Evolutionary conservation across 2,113 vertebrate species (phyloP).

Genomic region (Bufo gargarizans): DNA sequence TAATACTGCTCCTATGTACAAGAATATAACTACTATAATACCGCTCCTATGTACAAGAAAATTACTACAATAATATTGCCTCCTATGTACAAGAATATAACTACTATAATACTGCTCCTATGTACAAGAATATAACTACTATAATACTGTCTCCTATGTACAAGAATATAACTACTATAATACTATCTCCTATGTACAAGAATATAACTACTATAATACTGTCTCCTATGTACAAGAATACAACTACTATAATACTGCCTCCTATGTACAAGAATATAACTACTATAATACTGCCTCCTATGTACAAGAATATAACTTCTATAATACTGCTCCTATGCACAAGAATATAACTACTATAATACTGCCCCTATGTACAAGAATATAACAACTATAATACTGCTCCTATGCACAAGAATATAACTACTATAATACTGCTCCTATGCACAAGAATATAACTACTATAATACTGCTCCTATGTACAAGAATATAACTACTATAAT

Average conservation of each 20-base stretch:
- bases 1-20: neutral
- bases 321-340: too few species aligned
- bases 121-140: neutral
- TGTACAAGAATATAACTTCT: too few species aligned
- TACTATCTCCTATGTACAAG: too few species aligned
- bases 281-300: too few species aligned
- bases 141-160: neutral
- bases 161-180: neutral
- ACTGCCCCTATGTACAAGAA: neutral
- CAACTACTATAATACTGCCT: too few species aligned
- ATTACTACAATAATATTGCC: neutral
- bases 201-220: too few species aligned
- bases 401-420: neutral
- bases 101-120: neutral
- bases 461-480: constrained; percentile 1
- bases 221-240: too few species aligned
- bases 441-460: neutral
- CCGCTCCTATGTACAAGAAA: neutral
- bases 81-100: neutral
- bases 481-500: constrained; percentile 10
- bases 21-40: constrained; percentile 3
- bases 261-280: too few species aligned
- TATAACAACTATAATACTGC: neutral
- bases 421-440: neutral
- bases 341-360: constrained; percentile 15